These are phyloP conservation scores for Boulengeromyrus knoepffleri DNA, from an alignment of 2,113 vertebrate genomes.

Conservation along the genomic window DNA sequence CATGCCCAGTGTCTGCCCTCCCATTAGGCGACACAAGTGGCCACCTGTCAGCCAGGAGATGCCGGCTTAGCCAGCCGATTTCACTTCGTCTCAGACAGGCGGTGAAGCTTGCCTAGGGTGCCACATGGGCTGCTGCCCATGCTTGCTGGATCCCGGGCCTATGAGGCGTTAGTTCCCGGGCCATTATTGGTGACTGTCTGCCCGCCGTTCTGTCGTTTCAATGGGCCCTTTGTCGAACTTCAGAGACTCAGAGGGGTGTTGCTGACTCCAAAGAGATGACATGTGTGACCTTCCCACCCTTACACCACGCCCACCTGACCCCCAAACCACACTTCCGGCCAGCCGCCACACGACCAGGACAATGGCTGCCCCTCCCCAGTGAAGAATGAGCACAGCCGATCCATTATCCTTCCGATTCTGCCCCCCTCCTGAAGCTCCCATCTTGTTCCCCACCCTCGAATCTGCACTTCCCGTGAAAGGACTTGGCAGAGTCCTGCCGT, in stretches of 20 bases:
- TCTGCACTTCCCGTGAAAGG: slow-evolving; percentile 33
- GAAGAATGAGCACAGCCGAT: background rate
- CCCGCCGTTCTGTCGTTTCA: background rate
- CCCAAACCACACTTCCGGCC: background rate
- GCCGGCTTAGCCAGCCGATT: background rate
- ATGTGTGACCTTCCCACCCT: background rate
- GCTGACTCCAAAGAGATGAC: background rate
- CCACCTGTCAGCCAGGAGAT: too few relatives aligned
- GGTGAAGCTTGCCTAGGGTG: background rate
- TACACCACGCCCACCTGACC: background rate
- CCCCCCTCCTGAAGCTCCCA: slow-evolving; percentile 24
- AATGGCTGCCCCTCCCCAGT: background rate
- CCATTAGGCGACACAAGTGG: background rate
- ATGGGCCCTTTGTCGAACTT: background rate
- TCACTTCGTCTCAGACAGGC: background rate
- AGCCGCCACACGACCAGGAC: background rate
- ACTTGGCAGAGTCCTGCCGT: slow-evolving; percentile 25
- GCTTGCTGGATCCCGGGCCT: background rate
- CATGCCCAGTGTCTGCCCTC: background rate
- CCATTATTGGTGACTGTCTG: background rate
- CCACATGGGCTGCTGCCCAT: background rate
- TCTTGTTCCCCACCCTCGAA: slow-evolving; percentile 43
- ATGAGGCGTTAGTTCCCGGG: background rate
- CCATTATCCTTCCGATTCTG: background rate
- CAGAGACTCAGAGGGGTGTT: background rate